phyloP scores from a whole-genome alignment of 2,888 invertebrate genomes.

The Cheilosia vernalis region DNA sequence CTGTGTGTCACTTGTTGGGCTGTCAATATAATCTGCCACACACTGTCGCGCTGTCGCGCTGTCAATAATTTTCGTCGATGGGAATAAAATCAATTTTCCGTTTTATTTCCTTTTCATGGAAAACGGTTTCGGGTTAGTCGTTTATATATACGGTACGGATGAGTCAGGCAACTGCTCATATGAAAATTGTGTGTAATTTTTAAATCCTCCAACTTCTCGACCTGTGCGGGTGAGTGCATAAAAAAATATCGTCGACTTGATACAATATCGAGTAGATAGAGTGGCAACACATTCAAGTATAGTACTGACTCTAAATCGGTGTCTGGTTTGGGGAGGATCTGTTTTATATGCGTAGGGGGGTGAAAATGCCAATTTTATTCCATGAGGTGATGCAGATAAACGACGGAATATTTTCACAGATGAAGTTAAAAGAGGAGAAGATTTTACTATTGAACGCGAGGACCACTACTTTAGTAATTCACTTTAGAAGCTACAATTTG shows the following conservation, averaged over 20 bases:
- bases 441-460: neutral
- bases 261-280: constrained; percentile 62
- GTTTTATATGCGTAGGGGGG: neutral
- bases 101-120: constrained; percentile 74
- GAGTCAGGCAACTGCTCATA: constrained; percentile 20
- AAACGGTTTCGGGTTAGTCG: constrained; percentile 64
- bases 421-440: constrained; percentile 1
- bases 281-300: constrained; percentile 35
- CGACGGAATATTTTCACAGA: constrained; percentile 1
- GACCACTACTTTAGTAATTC: too few relatives aligned
- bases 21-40: constrained; percentile 74
- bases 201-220: constrained; percentile 43
- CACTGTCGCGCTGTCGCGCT: constrained; percentile 72
- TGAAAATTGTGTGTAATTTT: constrained; percentile 71
- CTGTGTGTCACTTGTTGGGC: constrained; percentile 67
- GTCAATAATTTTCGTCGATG: constrained; percentile 70
- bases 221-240: constrained; percentile 37
- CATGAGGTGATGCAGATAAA: constrained; percentile 3
- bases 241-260: constrained; percentile 69
- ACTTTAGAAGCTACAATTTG: too few relatives aligned
- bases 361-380: constrained; percentile 54
- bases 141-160: neutral
- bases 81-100: constrained; percentile 73
- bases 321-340: constrained; percentile 2
- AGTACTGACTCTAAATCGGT: constrained; percentile 29